These are phyloP conservation scores for Oligia strigilis DNA, from an alignment of 2,888 invertebrate species.

Conservation along the genomic window DNA sequence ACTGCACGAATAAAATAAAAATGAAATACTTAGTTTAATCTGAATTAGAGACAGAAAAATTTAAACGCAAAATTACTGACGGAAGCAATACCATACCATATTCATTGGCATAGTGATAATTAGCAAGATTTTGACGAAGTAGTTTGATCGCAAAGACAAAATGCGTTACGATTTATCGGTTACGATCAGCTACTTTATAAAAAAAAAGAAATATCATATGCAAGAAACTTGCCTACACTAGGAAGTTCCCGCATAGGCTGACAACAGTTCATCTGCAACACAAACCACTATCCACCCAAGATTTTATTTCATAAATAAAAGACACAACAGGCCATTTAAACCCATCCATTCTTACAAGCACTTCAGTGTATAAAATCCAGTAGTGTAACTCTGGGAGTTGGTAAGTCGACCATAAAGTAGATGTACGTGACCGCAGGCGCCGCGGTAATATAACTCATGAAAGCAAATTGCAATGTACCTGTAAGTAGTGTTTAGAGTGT, in stretches of 20 bases:
- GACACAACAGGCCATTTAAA: slow-evolving; percentile 54
- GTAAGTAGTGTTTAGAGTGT: slow-evolving; percentile 55
- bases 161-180: not conserved
- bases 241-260: not conserved
- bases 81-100: not conserved
- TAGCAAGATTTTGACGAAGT: not conserved
- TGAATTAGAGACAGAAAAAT: not conserved
- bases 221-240: not conserved
- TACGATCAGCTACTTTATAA: not conserved
- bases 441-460: slow-evolving; percentile 50
- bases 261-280: not conserved
- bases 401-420: slow-evolving; percentile 62
- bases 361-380: slow-evolving; percentile 65
- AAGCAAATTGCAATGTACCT: slow-evolving; percentile 51
- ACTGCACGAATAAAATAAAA: not conserved
- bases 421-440: slow-evolving; percentile 60
- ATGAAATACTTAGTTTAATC: not conserved
- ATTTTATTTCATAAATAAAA: slow-evolving; percentile 58
- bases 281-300: slow-evolving; percentile 14
- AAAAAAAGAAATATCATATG: not conserved
- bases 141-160: not conserved
- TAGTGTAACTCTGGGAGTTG: slow-evolving; percentile 36
- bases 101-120: not conserved
- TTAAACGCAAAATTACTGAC: not conserved
- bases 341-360: slow-evolving; percentile 61